phyloP scores from a whole-genome alignment of 2,888 invertebrate species.

The Tineola bisselliella region DNA sequence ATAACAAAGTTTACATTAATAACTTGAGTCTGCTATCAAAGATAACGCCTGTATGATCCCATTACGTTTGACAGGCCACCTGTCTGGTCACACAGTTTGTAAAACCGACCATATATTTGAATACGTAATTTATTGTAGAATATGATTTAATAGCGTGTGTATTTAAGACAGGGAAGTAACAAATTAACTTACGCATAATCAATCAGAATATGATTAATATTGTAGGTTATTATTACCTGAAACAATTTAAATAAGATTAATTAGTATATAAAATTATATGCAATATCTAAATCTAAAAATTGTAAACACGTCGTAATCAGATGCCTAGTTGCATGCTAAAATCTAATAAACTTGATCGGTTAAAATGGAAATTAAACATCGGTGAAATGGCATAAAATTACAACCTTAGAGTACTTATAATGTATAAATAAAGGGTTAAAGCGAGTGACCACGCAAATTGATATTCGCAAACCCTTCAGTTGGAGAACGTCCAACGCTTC shows the following conservation, averaged over 20 bases:
- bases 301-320: neutral
- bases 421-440: neutral
- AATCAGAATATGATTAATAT: neutral
- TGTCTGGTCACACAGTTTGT: constrained; percentile 31
- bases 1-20: constrained; percentile 27
- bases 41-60: constrained; percentile 31
- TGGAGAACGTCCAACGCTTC: constrained; percentile 37
- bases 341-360: neutral
- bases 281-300: neutral
- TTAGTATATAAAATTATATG: neutral
- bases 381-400: neutral
- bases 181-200: neutral
- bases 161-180: no score
- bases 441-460: neutral
- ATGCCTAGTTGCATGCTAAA: neutral
- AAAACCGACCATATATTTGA: neutral
- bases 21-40: constrained; percentile 31
- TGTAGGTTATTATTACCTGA: neutral
- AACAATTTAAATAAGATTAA: neutral
- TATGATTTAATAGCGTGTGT: no score
- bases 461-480: constrained; percentile 17
- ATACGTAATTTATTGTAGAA: no score
- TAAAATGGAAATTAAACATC: neutral
- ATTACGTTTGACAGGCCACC: constrained; percentile 29
- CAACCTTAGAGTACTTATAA: neutral